Base-by-base conservation (phyloP, 2,888 invertebrate genomes). In the Apamea sordens region DNA sequence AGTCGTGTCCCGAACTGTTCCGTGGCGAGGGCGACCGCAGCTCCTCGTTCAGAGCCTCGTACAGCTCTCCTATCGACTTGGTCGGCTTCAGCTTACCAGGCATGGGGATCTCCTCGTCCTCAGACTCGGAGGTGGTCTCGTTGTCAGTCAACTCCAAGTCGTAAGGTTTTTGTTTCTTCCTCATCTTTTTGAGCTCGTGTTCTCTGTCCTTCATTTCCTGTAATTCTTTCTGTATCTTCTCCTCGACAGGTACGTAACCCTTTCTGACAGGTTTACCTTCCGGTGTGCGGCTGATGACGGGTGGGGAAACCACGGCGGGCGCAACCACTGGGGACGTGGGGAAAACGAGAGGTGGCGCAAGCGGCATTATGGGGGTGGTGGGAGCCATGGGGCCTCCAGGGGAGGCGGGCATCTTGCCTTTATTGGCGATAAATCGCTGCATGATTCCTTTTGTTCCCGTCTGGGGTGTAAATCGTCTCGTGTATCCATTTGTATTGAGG, bases 141-240 rank as follows among this genome's bases (percentile, higher is more conserved):
- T 97, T 97, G 84, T 98, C 97, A 83, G 97, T 97, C 73, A 98
- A 94, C 77, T 97, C 97, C 90, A 98, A 95, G 83, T 98, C 98
- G 76, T 97, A 98, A 50, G 97, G 97, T 79, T 97, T 95, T 81
- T 97, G 95, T 89, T 97, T 97, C 93, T 97, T 97, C 84, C 98
- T 96, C 96, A 97, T 97, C 86, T 97, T 97, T 97, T 98, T 98
- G 67, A 98, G 95, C 91, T 98, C 98, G 86, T 98, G 98, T 92
- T 98, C 98, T 77, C 98, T 97, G 86, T 98, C 97, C 91, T 98
- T 98, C 97, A 99, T 98, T 90, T 99, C 99, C 92, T 98, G 97
- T 73, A 99, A 95, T 94, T 99, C 99, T 85, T 98, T 98, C 91
- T 98, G 98, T 89, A 99, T 99, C 94, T 98, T 98, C 90, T 98